Evolutionary conservation across 2,797 vertebrate species (phyloP).

Genomic region (Anomalospiza imberbis): DNA sequence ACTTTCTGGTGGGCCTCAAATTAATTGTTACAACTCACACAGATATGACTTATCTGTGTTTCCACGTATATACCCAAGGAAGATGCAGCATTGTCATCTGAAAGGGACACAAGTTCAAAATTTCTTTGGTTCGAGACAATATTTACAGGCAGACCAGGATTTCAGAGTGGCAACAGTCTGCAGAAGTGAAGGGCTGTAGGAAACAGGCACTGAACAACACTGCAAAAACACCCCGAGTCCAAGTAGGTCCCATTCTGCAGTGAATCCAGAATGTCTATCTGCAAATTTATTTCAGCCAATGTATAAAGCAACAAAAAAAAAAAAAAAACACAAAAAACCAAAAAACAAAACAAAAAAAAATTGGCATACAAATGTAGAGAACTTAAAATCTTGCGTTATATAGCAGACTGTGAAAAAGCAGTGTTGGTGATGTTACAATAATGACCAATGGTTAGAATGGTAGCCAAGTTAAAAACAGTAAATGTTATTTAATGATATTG

Average conservation of each 20-base stretch:
- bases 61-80: background rate
- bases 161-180: background rate
- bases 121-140: background rate
- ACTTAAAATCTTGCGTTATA: background rate
- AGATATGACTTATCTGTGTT: conserved; percentile 34
- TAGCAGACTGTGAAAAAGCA: background rate
- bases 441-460: background rate
- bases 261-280: background rate
- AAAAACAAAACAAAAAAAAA: no score
- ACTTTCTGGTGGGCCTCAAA: conserved; percentile 17
- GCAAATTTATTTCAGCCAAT: background rate
- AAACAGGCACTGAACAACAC: background rate
- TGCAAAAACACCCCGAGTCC: background rate
- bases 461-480: background rate
- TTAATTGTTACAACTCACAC: conserved; percentile 29
- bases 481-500: background rate
- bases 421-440: background rate
- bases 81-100: background rate
- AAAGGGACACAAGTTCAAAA: background rate
- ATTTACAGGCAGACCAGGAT: background rate
- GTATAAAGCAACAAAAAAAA: background rate
- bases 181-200: background rate
- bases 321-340: no score
- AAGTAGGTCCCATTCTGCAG: background rate
- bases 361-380: background rate